These are phyloP conservation scores for Lamprologus callipterus DNA, from an alignment of 2,113 vertebrate species.

Conservation along the genomic window DNA sequence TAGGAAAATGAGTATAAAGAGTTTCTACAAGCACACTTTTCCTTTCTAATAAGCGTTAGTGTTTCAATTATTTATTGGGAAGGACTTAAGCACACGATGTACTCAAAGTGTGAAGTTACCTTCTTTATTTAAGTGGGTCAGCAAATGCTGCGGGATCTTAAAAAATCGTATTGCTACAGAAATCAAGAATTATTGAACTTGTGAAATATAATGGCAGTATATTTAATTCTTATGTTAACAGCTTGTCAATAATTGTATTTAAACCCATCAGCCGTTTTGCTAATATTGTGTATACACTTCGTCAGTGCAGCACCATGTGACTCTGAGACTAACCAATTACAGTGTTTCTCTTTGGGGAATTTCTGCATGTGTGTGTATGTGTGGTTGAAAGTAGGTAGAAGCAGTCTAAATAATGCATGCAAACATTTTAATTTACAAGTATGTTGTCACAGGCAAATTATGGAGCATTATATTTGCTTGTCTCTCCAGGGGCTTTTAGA, in stretches of 20 bases:
- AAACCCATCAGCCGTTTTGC: not conserved
- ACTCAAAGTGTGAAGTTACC: not conserved
- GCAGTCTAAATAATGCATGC: not conserved
- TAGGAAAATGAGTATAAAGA: not conserved
- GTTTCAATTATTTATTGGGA: not conserved
- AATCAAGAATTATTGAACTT: not conserved
- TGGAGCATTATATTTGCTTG: not conserved
- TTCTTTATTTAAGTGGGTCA: not conserved
- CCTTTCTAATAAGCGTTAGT: not conserved
- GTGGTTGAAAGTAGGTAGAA: not conserved
- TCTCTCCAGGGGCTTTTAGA: not conserved
- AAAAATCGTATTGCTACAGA: not conserved
- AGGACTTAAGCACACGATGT: not conserved
- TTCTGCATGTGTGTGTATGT: not conserved
- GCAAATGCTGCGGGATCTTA: not conserved
- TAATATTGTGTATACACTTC: not conserved
- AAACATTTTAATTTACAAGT: not conserved
- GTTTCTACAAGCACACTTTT: not conserved
- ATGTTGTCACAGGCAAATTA: not conserved
- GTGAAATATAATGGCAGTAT: not conserved
- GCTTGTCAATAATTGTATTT: not conserved
- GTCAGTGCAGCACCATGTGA: not conserved
- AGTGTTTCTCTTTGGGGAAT: not conserved
- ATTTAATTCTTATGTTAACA: not conserved
- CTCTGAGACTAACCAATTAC: not conserved